These are phyloP conservation scores for Yponomeuta evonymella DNA, from an alignment of 2,888 invertebrate genomes.

Conservation along the genomic window DNA sequence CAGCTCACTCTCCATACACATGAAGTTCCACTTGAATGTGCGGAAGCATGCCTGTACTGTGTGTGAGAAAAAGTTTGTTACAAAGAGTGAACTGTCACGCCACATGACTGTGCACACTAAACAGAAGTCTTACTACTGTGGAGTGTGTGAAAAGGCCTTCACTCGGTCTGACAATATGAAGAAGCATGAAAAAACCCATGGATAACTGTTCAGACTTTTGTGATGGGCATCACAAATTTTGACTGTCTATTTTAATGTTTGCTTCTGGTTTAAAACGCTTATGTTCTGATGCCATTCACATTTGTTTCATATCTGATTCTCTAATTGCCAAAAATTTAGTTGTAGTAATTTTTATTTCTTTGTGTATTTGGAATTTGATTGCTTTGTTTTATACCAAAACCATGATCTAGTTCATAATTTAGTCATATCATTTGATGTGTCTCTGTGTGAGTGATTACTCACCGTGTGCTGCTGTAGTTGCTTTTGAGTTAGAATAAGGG, in stretches of 20 bases:
- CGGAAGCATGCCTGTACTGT: constrained; percentile 72
- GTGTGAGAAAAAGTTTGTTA: constrained; percentile 74
- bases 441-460: constrained; percentile 57
- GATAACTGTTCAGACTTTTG: constrained; percentile 35
- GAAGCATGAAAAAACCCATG: constrained; percentile 75
- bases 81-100: constrained; percentile 73
- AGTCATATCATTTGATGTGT: constrained; percentile 65
- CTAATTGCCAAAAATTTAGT: constrained; percentile 74
- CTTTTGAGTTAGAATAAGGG: constrained; percentile 50
- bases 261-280: background rate
- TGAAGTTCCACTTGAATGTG: constrained; percentile 73
- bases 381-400: constrained; percentile 64
- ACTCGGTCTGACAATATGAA: constrained; percentile 74
- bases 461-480: constrained; percentile 69
- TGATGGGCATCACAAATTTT: constrained; percentile 23
- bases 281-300: constrained; percentile 35
- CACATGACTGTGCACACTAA: constrained; percentile 75
- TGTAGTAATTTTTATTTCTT: constrained; percentile 39
- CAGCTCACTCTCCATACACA: constrained; percentile 71
- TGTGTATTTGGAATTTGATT: constrained; percentile 48
- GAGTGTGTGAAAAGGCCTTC: constrained; percentile 72
- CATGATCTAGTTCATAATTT: constrained; percentile 72
- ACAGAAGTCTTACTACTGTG: constrained; percentile 72
- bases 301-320: constrained; percentile 61
- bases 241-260: constrained; percentile 7